Percentiles rank a stretch among this genome's conserved stretches.
Conservation (phyloP, 2,888 invertebrate species). For the Zygogramma bicolorata region DNA sequence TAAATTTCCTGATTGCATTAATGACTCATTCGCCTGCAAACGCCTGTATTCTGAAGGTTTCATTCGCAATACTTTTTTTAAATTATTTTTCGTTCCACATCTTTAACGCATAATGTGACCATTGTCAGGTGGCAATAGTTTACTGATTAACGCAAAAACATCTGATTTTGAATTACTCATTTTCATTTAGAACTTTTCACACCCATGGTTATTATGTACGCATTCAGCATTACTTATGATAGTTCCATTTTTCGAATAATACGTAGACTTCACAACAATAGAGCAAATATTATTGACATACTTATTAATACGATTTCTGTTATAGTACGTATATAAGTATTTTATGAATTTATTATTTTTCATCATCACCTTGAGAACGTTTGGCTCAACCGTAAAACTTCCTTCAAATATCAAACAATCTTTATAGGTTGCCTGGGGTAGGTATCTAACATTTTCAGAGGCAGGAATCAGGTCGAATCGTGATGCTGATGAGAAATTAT, state of each 20-base stretch:
- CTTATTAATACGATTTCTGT: neutral
- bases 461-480: neutral
- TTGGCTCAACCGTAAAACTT: too few relatives aligned
- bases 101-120: neutral
- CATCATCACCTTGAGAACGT: too few relatives aligned
- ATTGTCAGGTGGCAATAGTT: slow-evolving; percentile 4
- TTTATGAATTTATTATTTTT: neutral
- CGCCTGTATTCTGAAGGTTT: neutral
- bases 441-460: neutral
- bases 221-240: slow-evolving; percentile 13
- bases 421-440: too few relatives aligned
- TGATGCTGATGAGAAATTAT: neutral
- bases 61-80: neutral
- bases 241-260: slow-evolving; percentile 6
- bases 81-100: neutral
- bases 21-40: neutral
- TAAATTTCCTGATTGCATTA: slow-evolving; percentile 1
- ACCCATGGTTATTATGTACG: slow-evolving; percentile 12
- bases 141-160: neutral
- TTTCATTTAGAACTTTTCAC: slow-evolving; percentile 15
- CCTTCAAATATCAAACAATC: too few relatives aligned
- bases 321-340: neutral
- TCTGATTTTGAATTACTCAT: neutral
- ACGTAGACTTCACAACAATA: slow-evolving; percentile 7
- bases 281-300: too few relatives aligned